A percentile compares a stretch with the other conserved stretches of the same genome.
These are phyloP conservation scores for Campylomormyrus numenius DNA, from an alignment of 2,113 vertebrate species.

Conservation along the genomic window DNA sequence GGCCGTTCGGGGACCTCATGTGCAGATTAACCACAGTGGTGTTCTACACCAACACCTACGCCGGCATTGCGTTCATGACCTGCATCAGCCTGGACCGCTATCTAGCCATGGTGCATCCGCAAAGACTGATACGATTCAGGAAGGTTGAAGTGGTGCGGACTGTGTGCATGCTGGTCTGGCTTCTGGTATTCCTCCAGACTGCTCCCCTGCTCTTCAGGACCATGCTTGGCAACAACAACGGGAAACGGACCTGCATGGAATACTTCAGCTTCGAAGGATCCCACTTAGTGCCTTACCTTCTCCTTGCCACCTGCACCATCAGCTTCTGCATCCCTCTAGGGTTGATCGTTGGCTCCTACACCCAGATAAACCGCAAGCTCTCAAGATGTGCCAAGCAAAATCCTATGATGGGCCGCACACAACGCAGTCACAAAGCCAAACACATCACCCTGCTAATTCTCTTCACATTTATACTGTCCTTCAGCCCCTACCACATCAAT, in stretches of 20 bases:
- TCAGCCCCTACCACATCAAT: constrained; percentile 73
- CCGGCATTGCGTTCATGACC: constrained; percentile 75
- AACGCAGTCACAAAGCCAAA: constrained; percentile 59
- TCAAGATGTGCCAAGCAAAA: constrained; percentile 56
- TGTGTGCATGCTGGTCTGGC: constrained; percentile 65
- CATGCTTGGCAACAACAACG: constrained; percentile 44
- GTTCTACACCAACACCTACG: constrained; percentile 72
- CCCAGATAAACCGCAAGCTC: constrained; percentile 67
- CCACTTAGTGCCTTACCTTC: constrained; percentile 50
- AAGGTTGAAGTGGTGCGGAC: constrained; percentile 48
- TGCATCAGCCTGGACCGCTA: constrained; percentile 74
- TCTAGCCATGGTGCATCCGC: constrained; percentile 67
- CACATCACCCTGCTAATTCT: constrained; percentile 66
- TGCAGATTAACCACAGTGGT: constrained; percentile 65
- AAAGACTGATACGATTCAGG: constrained; percentile 47
- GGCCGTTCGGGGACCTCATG: constrained; percentile 71
- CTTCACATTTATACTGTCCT: constrained; percentile 62
- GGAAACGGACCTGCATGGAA: constrained; percentile 71
- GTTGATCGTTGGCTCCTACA: constrained; percentile 67
- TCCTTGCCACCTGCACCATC: constrained; percentile 58
- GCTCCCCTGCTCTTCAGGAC: constrained; percentile 58
- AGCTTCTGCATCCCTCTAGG: constrained; percentile 66
- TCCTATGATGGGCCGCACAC: constrained; percentile 43
- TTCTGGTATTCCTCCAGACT: constrained; percentile 57
- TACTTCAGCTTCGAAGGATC: constrained; percentile 61